These are phyloP conservation scores for Acrocephalus scirpaceus DNA, from an alignment of 2,797 vertebrate species.

Conservation along the genomic window DNA sequence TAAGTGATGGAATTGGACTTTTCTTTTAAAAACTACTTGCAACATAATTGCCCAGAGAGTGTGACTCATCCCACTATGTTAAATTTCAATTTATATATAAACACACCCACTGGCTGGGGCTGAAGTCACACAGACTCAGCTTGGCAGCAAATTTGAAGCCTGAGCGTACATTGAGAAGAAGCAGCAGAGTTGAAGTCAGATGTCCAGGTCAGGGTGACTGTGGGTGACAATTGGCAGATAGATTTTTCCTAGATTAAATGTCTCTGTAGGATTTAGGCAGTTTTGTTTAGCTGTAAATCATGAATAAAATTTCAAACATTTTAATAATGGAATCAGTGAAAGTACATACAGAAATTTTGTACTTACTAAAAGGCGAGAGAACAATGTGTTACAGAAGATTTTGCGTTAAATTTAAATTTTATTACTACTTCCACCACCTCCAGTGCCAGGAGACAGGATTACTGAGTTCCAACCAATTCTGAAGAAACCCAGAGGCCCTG, in stretches of 20 bases:
- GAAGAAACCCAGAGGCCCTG: constrained; percentile 17
- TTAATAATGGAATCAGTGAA: neutral
- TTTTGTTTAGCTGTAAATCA: neutral
- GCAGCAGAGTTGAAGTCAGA: neutral
- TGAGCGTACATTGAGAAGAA: neutral
- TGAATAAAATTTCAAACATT: neutral
- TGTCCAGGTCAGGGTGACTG: neutral
- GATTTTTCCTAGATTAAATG: neutral
- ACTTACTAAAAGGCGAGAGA: neutral
- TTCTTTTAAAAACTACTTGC: neutral
- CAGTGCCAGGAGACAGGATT: constrained; percentile 1
- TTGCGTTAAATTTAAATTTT: neutral
- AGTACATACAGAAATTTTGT: neutral
- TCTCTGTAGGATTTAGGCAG: neutral
- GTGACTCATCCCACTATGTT: neutral
- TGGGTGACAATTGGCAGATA: neutral
- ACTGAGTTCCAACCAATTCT: neutral
- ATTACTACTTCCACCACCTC: neutral
- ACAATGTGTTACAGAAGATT: neutral
- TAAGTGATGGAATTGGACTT: neutral
- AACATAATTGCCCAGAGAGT: neutral
- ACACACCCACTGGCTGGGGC: neutral
- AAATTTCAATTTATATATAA: neutral
- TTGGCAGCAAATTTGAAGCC: neutral
- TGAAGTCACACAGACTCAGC: neutral